phyloP scores from a whole-genome alignment of 2,888 invertebrate genomes.

The Drosophila macrospina region DNA sequence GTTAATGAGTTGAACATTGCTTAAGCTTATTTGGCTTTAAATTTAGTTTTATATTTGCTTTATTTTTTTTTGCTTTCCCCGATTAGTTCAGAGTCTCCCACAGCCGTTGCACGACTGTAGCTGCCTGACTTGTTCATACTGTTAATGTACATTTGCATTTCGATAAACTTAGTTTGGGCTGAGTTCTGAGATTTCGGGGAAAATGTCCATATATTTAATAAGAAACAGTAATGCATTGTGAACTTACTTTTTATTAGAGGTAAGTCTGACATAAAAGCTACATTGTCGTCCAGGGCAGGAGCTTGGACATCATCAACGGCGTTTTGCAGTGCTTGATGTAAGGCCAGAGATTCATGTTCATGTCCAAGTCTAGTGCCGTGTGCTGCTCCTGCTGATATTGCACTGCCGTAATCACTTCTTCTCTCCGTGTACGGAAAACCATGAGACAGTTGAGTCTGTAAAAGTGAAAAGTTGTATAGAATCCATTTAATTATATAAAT shows the following conservation, averaged over 20 bases:
- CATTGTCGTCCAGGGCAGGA: slow-evolving; percentile 93
- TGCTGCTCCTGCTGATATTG: slow-evolving; percentile 87
- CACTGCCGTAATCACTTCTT: slow-evolving; percentile 87
- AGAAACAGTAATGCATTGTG: too few species aligned
- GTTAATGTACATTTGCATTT: too few species aligned
- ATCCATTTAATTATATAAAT: neutral
- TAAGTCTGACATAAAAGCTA: slow-evolving; percentile 95
- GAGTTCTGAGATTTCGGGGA: too few species aligned
- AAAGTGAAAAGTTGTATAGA: slow-evolving; percentile 12
- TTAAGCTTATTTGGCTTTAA: too few species aligned
- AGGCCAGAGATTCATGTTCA: slow-evolving; percentile 90
- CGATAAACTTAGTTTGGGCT: too few species aligned
- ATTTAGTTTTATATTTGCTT: too few species aligned
- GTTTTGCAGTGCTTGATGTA: slow-evolving; percentile 93
- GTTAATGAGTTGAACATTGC: too few species aligned
- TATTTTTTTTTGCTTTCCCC: too few species aligned
- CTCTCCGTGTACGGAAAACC: slow-evolving; percentile 88
- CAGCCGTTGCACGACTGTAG: too few species aligned
- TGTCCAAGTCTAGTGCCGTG: slow-evolving; percentile 85
- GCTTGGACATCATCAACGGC: slow-evolving; percentile 89
- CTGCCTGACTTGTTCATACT: too few species aligned
- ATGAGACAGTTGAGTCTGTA: slow-evolving; percentile 87
- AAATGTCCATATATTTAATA: too few species aligned
- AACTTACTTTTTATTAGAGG: slow-evolving; percentile 96
- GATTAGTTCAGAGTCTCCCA: too few species aligned